phyloP scores from a whole-genome alignment of 1,140 invertebrate genomes.

The Zaprionus inermis region DNA sequence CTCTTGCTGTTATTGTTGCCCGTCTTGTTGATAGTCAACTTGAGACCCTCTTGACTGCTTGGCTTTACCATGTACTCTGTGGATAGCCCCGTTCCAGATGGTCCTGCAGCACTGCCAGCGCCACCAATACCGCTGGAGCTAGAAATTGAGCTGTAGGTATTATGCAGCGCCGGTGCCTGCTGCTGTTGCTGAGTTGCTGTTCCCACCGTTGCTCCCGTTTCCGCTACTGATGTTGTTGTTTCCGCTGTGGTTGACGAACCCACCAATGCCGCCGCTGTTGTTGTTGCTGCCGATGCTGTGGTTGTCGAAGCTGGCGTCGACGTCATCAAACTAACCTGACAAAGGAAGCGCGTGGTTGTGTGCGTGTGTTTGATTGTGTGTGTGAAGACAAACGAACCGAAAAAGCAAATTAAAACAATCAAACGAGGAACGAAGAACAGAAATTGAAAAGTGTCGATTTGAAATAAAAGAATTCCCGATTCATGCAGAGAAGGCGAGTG shows the following conservation, averaged over 20 bases:
- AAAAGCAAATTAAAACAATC: constrained; percentile 50
- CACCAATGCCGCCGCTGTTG: constrained; percentile 16
- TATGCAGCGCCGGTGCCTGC: constrained; percentile 54
- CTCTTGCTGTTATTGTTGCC: constrained; percentile 51
- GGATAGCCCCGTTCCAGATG: constrained; percentile 26
- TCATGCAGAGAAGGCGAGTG: constrained; percentile 87
- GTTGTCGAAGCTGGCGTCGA: constrained; percentile 84
- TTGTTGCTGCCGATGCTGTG: constrained; percentile 29
- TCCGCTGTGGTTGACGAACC: constrained; percentile 14
- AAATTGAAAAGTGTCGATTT: constrained; percentile 23
- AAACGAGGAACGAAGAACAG: constrained; percentile 31
- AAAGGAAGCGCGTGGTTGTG: constrained; percentile 90
- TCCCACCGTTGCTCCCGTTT: constrained; percentile 12
- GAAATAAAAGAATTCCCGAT: constrained; percentile 88
- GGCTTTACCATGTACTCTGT: constrained; percentile 88
- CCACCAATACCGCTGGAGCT: constrained; percentile 25
- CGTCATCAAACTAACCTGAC: constrained; percentile 96
- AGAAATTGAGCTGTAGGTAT: constrained; percentile 27
- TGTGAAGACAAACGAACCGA: constrained; percentile 88
- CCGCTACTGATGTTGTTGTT: constrained; percentile 16
- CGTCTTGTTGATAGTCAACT: constrained; percentile 95
- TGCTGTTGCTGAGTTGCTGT: constrained; percentile 18
- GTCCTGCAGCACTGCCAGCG: not conserved
- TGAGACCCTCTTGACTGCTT: constrained; percentile 91
- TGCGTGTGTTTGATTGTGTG: constrained; percentile 87